Conservation (phyloP, 1,140 invertebrate genomes). For the Drosophila carrolli region DNA sequence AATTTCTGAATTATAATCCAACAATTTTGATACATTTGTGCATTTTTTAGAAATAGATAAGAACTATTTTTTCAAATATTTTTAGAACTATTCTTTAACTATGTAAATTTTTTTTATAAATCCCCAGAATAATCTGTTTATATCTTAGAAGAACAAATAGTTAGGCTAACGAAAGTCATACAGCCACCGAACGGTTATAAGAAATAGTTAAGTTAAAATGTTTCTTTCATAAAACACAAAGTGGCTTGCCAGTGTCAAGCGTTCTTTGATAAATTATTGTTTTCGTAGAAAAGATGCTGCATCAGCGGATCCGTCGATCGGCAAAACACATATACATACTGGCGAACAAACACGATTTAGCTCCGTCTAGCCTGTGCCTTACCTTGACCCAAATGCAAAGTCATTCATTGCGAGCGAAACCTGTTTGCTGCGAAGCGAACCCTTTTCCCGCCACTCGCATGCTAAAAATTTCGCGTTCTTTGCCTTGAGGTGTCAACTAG, state of each 20-base stretch:
- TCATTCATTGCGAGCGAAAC: slow-evolving; percentile 63
- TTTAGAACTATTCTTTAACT: too few species aligned
- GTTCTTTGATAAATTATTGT: background rate
- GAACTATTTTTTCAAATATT: too few species aligned
- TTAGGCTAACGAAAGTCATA: too few species aligned
- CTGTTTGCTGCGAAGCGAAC: slow-evolving; percentile 60
- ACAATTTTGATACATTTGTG: too few species aligned
- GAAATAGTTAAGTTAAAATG: too few species aligned
- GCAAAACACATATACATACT: slow-evolving; percentile 7
- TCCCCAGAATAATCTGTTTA: too few species aligned
- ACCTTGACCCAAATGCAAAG: slow-evolving; percentile 74
- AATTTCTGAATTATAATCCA: too few species aligned
- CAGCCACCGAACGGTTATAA: too few species aligned
- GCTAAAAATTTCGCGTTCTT: slow-evolving; percentile 60
- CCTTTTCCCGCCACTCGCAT: slow-evolving; percentile 68
- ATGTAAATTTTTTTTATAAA: too few species aligned
- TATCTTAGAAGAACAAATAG: too few species aligned
- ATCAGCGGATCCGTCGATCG: slow-evolving; percentile 26
- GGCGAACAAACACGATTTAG: slow-evolving; percentile 36
- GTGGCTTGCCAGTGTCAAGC: background rate
- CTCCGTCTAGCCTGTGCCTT: slow-evolving; percentile 61
- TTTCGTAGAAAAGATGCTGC: slow-evolving; percentile 37
- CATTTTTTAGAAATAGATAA: too few species aligned
- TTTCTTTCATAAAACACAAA: background rate
- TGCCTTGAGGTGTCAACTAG: slow-evolving; percentile 61